A percentile compares a stretch with the other conserved stretches of the same genome.
These are phyloP conservation scores for Hesperophylax magnus DNA, from an alignment of 1,140 invertebrate genomes.

Conservation along the genomic window DNA sequence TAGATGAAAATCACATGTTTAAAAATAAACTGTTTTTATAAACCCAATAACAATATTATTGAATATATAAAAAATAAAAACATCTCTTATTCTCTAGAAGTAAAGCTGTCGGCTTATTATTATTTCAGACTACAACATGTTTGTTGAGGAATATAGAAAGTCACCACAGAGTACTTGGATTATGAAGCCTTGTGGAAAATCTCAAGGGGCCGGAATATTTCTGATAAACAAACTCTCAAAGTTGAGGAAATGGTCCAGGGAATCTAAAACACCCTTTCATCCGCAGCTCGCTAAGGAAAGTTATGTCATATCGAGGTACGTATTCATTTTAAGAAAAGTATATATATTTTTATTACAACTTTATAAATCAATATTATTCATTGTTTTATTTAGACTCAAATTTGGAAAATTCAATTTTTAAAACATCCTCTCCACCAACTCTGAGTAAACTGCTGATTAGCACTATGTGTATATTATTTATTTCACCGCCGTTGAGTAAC, in stretches of 20 bases:
- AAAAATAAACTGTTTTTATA: too few species aligned
- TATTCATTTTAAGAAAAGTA: neutral
- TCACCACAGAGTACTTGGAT: constrained; percentile 96
- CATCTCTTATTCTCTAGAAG: too few species aligned
- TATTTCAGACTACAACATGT: constrained; percentile 89
- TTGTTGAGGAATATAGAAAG: constrained; percentile 94
- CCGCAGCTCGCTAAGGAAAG: constrained; percentile 88
- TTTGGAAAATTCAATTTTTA: neutral
- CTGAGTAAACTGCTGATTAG: too few species aligned
- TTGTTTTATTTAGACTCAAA: too few species aligned
- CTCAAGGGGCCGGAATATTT: constrained; percentile 90
- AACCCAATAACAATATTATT: too few species aligned
- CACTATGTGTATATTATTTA: too few species aligned
- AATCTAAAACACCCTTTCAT: constrained; percentile 86
- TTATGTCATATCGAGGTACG: constrained; percentile 87
- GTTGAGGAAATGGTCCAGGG: constrained; percentile 89
- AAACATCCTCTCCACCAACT: neutral
- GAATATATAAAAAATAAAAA: too few species aligned
- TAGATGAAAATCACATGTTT: too few species aligned
- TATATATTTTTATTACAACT: neutral
- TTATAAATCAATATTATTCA: neutral
- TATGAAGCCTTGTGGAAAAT: constrained; percentile 96
- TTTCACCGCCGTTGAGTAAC: too few species aligned
- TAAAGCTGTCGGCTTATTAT: too few species aligned
- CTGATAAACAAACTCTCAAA: constrained; percentile 92